Evolutionary conservation across 2,797 vertebrate genomes (phyloP), one percentile per base, ranked within the genome.

Genomic region (Mus spretus): DNA sequence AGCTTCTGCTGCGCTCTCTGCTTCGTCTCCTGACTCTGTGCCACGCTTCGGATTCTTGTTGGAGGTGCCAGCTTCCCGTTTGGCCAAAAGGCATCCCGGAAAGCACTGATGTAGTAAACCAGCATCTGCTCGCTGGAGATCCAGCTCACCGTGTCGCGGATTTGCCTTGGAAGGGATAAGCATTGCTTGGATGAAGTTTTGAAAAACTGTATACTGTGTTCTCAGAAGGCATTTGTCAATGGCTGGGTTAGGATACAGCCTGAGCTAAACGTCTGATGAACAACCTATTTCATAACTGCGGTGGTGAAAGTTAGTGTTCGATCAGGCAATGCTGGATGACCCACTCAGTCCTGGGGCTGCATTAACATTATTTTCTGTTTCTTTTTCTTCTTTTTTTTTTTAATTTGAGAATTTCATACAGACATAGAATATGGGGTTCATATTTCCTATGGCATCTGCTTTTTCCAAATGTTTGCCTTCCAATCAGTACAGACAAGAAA

Each of bases 51-150:
- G 96, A 98, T 96, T 88, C 98, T 98, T 0, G 98, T 98, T 1
- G 99, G 98, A 4, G 99, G 98, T 0, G 99, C 99, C 96, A 99
- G 91, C 96, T 99, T 99, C 85, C 99, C 99, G 1, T 99, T 98
- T 59, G 99, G 99, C 99, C 99, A 99, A 97, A 99, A 99, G 5
- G 99, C 98, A 98, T 99, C 99, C 97, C 99, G 99, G 98, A 99
- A 99, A 97, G 99, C 98, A 74, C 97, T 99, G 97, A 99, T 99
- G 98, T 99, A 99, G 98, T 99, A 99, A 95, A 99, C 99, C 95
- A 99, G 97, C 99, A 99, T 99, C 97, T 99, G 99, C 83, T 99
- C 99, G 87, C 99, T 99, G 98, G 99, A 99, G 97, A 99, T 99
- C 99, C 99, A 99, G 98, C 99, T 99, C 26, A 99, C 99, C 0